These are phyloP conservation scores for Hydrozoanthus tunicans DNA, from an alignment of 64 coral and sea anemone species.

Conservation along the genomic window DNA sequence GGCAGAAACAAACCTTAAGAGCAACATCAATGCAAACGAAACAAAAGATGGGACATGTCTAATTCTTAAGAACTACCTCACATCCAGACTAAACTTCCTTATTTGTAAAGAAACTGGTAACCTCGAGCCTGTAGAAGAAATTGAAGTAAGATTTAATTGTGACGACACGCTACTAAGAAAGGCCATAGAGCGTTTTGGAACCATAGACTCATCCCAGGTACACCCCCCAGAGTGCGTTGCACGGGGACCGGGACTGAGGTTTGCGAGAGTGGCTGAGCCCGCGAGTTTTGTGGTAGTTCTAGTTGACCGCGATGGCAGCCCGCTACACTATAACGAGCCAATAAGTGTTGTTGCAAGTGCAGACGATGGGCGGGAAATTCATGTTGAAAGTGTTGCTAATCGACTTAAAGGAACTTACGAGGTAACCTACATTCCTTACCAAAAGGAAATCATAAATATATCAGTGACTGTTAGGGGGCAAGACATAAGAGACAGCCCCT, in stretches of 20 bases:
- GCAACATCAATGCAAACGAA: slow-evolving; percentile 6
- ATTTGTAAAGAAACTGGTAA: slow-evolving; percentile 43
- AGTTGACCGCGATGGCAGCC: slow-evolving; percentile 46
- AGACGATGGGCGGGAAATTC: slow-evolving; percentile 41
- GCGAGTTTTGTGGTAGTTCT: slow-evolving; percentile 66
- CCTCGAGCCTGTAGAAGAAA: slow-evolving; percentile 56
- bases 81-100: slow-evolving; percentile 55
- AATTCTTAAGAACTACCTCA: slow-evolving; percentile 47
- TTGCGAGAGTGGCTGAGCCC: slow-evolving; percentile 47
- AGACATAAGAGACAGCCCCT: slow-evolving; percentile 60
- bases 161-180: slow-evolving; percentile 63
- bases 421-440: slow-evolving; percentile 49
- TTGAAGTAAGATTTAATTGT: slow-evolving; percentile 39
- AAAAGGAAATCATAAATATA: slow-evolving; percentile 42
- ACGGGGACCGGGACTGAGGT: slow-evolving; percentile 55
- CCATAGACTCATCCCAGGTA: slow-evolving; percentile 11
- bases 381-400: slow-evolving; percentile 44
- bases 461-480: slow-evolving; percentile 44
- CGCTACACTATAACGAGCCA: neutral
- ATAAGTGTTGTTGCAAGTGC: slow-evolving; percentile 42
- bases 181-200: slow-evolving; percentile 62
- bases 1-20: slow-evolving; percentile 50
- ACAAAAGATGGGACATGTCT: slow-evolving; percentile 54
- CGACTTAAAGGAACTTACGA: slow-evolving; percentile 63
- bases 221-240: slow-evolving; percentile 55